A percentile compares a stretch with the other conserved stretches of the same genome.
These are phyloP conservation scores for Neodiprion pinetum DNA, from an alignment of 1,140 invertebrate genomes.

Conservation along the genomic window DNA sequence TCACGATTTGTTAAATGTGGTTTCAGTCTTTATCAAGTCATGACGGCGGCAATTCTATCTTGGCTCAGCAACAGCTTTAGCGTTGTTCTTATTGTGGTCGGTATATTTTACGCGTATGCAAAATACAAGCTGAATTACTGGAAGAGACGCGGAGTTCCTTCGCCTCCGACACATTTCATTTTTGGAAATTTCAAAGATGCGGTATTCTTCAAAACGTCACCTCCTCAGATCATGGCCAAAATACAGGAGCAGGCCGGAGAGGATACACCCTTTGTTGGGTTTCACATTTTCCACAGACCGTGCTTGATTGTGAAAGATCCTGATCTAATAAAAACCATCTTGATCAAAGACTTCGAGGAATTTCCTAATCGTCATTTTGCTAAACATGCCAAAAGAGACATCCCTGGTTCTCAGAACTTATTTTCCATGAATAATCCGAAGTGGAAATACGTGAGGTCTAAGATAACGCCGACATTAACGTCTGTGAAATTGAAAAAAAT, in stretches of 20 bases:
- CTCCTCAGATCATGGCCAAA: constrained; percentile 44
- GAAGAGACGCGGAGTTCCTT: constrained; percentile 41
- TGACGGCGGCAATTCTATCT: neutral
- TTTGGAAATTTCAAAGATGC: constrained; percentile 48
- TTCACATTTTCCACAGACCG: constrained; percentile 56
- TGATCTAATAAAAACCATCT: constrained; percentile 59
- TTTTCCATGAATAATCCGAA: constrained; percentile 49
- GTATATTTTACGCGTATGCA: constrained; percentile 34
- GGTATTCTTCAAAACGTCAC: constrained; percentile 33
- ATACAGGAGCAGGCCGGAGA: constrained; percentile 42
- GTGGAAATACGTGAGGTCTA: constrained; percentile 56
- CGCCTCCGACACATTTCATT: constrained; percentile 36
- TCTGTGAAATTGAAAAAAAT: constrained; percentile 59
- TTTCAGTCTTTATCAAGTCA: neutral
- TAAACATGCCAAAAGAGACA: constrained; percentile 36
- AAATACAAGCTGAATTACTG: constrained; percentile 46
- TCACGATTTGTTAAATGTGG: neutral
- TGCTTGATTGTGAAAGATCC: constrained; percentile 53
- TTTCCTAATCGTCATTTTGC: constrained; percentile 59
- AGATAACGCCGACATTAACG: constrained; percentile 61
- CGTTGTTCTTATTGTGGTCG: neutral
- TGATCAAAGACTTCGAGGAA: constrained; percentile 62
- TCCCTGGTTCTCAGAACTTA: constrained; percentile 47
- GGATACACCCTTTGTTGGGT: constrained; percentile 50
- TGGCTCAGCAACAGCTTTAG: neutral